A percentile compares a stretch with the other conserved stretches of the same genome.
These are phyloP conservation scores for Crocodylus rhombifer DNA, from an alignment of 2,797 vertebrate species.

Conservation along the genomic window DNA sequence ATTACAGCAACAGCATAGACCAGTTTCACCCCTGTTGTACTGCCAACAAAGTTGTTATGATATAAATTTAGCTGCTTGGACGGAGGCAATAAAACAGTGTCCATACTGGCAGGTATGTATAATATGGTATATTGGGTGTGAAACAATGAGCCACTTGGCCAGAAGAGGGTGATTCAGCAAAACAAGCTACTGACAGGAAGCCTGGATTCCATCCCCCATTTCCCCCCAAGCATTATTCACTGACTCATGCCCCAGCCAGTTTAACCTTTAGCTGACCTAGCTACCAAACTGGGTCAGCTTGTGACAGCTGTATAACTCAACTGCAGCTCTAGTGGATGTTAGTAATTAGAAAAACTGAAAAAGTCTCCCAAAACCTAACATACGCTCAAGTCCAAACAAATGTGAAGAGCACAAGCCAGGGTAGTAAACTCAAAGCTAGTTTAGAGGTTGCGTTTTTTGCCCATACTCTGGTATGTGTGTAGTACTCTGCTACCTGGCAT, in stretches of 20 bases:
- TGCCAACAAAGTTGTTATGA: neutral
- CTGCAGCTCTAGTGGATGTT: neutral
- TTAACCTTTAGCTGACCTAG: constrained; percentile 53
- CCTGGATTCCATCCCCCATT: neutral
- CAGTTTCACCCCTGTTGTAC: neutral
- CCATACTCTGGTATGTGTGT: too few species aligned
- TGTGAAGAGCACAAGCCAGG: too few species aligned
- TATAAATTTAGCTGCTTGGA: neutral
- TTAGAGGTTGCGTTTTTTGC: neutral
- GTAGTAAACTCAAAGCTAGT: too few species aligned
- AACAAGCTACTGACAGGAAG: neutral
- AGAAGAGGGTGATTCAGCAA: too few species aligned
- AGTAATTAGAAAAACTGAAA: too few species aligned
- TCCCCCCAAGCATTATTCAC: neutral
- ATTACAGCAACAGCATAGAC: neutral
- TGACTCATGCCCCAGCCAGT: neutral
- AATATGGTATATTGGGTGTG: too few species aligned
- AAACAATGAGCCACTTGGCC: too few species aligned
- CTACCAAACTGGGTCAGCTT: constrained; percentile 13
- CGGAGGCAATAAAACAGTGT: neutral
- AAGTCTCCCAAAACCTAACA: too few species aligned
- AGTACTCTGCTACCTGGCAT: too few species aligned
- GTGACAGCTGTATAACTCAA: neutral
- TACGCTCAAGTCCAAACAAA: too few species aligned
- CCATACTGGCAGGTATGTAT: too few species aligned